Evolutionary conservation across 2,797 vertebrate species (phyloP), one percentile per base, ranked within the genome.

Genomic region (Lagodon rhomboides): DNA sequence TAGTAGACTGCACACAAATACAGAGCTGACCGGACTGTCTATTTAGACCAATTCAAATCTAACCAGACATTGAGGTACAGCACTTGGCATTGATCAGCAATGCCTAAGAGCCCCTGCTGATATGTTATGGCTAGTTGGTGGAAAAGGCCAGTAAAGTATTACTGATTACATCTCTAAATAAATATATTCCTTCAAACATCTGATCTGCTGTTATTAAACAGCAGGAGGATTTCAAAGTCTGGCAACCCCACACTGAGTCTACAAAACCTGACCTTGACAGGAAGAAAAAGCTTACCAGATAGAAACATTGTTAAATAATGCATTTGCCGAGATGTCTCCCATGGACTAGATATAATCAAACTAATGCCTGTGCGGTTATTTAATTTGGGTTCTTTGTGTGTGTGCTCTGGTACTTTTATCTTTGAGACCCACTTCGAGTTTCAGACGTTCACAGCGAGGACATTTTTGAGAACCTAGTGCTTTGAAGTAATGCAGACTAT

Each of bases 301-400:
- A 44, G 49, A 55, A 66, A 59, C 17, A 22, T 56, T 50, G 50
- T 50, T 76, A 18, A 73, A 60, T 41, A 23, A 47, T 51, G 41
- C 53, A 63, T 78, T 27, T 56, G 30, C 51, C 38, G 27, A 44
- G 12, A 71, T 43, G 18, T 18, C 22, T 60, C 60, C 16, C 23
- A n/a, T 71, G n/a, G 27, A 55, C 47, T 23, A 34, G 27, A 76
- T 74, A 20, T 12, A 49, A 65, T 77, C 30, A 75, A 66, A 64
- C 9, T 34, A 12, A 47, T 56, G 41, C 23, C n/a, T 46, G 49
- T 22, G 12, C 13, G 46, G 41, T 56, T 64, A 27, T 50, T 38
- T 69, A 16, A 47, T 74, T 70, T 50, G 41, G 53, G 1, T 43
- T 67, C 23, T 73, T 25, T 47, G 15, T 62, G 44, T 34, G 11